These are phyloP conservation scores for Drosophila anomalipes DNA, from an alignment of 2,888 invertebrate genomes.

Conservation along the genomic window DNA sequence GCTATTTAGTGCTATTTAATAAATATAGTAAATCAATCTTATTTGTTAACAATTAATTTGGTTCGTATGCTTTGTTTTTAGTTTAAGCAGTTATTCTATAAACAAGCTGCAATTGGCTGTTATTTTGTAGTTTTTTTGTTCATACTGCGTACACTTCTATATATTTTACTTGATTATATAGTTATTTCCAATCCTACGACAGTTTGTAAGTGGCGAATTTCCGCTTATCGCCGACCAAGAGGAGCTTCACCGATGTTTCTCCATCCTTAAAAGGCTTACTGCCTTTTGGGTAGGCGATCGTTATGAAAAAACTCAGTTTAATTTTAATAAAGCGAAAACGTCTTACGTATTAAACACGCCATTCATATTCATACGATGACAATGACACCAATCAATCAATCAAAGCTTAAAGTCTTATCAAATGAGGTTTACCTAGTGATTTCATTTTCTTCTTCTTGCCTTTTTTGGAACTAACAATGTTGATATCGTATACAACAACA, in stretches of 20 bases:
- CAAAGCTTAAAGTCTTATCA: conserved; percentile 65
- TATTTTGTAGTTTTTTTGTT: conserved; percentile 52
- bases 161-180: conserved; percentile 40
- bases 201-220: conserved; percentile 26
- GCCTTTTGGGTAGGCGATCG: conserved; percentile 15
- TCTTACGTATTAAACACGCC: conserved; percentile 47
- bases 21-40: conserved; percentile 48
- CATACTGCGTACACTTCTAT: conserved; percentile 28
- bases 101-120: conserved; percentile 80
- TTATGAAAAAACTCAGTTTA: conserved; percentile 16
- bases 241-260: conserved; percentile 74
- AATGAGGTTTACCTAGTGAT: conserved; percentile 72
- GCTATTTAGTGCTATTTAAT: conserved; percentile 55
- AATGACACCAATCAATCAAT: conserved; percentile 47
- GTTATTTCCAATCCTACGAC: conserved; percentile 39
- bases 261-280: conserved; percentile 24
- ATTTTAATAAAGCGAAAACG: conserved; percentile 30
- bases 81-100: conserved; percentile 44
- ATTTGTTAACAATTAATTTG: conserved; percentile 26
- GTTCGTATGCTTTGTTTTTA: conserved; percentile 17
- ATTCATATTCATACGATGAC: conserved; percentile 52
- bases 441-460: conserved; percentile 79
- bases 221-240: conserved; percentile 44
- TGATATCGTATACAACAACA: conserved; percentile 76
- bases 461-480: conserved; percentile 75